Conservation (phyloP, 1,140 invertebrate species). For the Oscheius sp. region DNA sequence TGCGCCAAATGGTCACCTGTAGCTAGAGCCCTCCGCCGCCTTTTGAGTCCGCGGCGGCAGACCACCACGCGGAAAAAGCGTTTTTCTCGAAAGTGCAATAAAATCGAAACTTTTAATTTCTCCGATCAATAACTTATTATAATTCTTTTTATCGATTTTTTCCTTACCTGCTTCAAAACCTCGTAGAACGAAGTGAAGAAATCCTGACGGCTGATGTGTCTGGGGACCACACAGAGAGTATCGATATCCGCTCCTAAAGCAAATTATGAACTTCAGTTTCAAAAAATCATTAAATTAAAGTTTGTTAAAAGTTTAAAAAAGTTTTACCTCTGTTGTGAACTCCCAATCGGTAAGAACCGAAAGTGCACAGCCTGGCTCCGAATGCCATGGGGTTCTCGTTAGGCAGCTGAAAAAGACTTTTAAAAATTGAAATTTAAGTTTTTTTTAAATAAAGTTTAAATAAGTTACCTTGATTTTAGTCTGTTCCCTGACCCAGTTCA, state of each 20-base stretch:
- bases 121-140: too few species aligned
- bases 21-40: too few species aligned
- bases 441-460: neutral
- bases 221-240: slow-evolving; percentile 91
- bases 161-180: slow-evolving; percentile 76
- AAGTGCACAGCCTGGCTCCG: slow-evolving; percentile 97
- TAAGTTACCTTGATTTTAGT: slow-evolving; percentile 47
- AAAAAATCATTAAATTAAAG: neutral
- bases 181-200: slow-evolving; percentile 94
- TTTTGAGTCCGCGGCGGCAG: too few species aligned
- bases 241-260: slow-evolving; percentile 97
- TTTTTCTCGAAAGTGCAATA: too few species aligned
- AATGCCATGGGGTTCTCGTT: slow-evolving; percentile 59
- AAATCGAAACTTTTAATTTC: too few species aligned
- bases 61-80: too few species aligned
- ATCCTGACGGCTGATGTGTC: slow-evolving; percentile 86
- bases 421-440: neutral
- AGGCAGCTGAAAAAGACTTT: neutral
- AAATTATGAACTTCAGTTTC: too few species aligned
- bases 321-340: slow-evolving; percentile 74
- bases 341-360: slow-evolving; percentile 86
- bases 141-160: too few species aligned
- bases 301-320: neutral
- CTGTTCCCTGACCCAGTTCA: slow-evolving; percentile 50
- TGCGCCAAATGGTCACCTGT: too few species aligned